phyloP scores from a whole-genome alignment of 2,888 invertebrate genomes.

The Drosophila meridiana region DNA sequence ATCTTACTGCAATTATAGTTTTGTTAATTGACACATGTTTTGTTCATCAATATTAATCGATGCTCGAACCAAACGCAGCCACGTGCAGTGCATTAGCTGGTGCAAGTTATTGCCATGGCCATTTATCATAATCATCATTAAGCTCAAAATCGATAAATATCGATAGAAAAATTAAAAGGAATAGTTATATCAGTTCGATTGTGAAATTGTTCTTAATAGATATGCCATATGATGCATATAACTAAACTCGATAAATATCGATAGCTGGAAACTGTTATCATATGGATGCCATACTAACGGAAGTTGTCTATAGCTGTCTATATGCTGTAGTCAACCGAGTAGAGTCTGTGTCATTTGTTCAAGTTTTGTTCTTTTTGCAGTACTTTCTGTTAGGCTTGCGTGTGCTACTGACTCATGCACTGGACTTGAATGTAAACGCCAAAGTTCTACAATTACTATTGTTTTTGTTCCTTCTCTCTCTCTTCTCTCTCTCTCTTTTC shows the following conservation, averaged over 20 bases:
- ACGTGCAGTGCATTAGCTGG: background rate
- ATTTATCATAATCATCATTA: background rate
- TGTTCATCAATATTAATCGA: conserved; percentile 1
- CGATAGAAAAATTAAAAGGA: background rate
- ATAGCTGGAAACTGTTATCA: background rate
- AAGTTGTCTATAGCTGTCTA: background rate
- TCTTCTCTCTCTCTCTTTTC: background rate
- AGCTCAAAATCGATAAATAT: background rate
- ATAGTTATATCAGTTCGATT: background rate
- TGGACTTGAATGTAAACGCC: background rate
- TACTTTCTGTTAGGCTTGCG: conserved; percentile 11
- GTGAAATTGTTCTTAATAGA: background rate
- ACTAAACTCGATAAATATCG: conserved; percentile 2
- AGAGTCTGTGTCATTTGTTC: background rate
- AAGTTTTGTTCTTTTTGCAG: background rate
- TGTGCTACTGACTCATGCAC: conserved; percentile 33
- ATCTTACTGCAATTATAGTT: background rate
- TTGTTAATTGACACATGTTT: background rate
- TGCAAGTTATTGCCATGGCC: background rate
- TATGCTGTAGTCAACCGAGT: background rate
- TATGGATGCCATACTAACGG: background rate
- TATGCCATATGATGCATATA: background rate
- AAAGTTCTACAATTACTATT: background rate
- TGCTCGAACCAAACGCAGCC: background rate
- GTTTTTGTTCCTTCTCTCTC: background rate